Percentiles rank a stretch among this genome's conserved stretches.
phyloP scores from a whole-genome alignment of 2,888 invertebrate species.

The Ectemnius continuus region DNA sequence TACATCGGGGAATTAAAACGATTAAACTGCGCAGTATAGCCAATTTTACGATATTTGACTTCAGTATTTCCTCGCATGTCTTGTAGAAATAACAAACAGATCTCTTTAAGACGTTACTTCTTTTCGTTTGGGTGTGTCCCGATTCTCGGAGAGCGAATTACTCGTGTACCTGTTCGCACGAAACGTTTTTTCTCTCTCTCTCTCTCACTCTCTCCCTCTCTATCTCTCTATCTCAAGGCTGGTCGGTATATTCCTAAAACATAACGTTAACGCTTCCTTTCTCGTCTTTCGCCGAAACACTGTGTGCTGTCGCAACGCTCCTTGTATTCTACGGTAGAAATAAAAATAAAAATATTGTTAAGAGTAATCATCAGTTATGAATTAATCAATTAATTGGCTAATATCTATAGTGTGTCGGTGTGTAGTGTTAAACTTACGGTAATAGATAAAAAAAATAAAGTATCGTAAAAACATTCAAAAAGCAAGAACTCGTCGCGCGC shows the following conservation, averaged over 20 bases:
- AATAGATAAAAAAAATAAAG: slow-evolving; percentile 68
- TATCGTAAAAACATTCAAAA: slow-evolving; percentile 66
- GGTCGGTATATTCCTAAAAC: slow-evolving; percentile 47
- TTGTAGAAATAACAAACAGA: slow-evolving; percentile 70
- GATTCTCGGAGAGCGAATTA: slow-evolving; percentile 51
- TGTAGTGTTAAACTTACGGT: slow-evolving; percentile 62
- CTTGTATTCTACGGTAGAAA: slow-evolving; percentile 53
- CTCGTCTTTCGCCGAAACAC: slow-evolving; percentile 33
- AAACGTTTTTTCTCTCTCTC: slow-evolving; percentile 43
- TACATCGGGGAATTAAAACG: slow-evolving; percentile 60
- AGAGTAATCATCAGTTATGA: slow-evolving; percentile 57
- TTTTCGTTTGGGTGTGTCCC: slow-evolving; percentile 43
- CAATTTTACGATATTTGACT: slow-evolving; percentile 67
- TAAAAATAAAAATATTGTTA: slow-evolving; percentile 64
- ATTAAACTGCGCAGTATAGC: slow-evolving; percentile 64
- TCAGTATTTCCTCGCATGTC: slow-evolving; percentile 55
- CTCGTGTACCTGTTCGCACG: slow-evolving; percentile 53
- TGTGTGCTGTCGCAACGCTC: slow-evolving; percentile 46
- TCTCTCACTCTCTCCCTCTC: not conserved
- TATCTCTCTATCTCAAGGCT: slow-evolving; percentile 25
- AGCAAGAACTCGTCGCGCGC: slow-evolving; percentile 44
- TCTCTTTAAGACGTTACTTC: slow-evolving; percentile 59
- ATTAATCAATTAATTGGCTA: slow-evolving; percentile 64
- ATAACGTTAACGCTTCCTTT: slow-evolving; percentile 54
- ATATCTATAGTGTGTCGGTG: slow-evolving; percentile 62